Evolutionary conservation across 2,797 vertebrate species (phyloP).

Genomic region (Merluccius polli): DNA sequence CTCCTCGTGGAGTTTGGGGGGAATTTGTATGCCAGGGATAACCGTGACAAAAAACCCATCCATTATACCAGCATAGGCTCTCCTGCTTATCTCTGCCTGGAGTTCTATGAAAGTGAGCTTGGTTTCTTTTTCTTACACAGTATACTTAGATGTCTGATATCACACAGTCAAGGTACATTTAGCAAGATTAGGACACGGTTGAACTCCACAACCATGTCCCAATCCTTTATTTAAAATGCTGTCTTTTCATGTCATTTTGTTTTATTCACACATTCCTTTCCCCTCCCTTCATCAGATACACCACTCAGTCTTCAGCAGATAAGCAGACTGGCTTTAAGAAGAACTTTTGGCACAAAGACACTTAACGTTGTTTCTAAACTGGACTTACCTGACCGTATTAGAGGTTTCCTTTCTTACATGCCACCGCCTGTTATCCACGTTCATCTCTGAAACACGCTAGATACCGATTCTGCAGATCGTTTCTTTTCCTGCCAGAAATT

Average conservation of each 20-base stretch:
- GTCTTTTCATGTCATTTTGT: not conserved
- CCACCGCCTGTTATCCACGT: conserved; percentile 48
- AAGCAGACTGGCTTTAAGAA: conserved; percentile 80
- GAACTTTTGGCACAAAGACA: conserved; percentile 66
- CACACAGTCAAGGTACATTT: too few relatives aligned
- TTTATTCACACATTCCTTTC: conserved; percentile 15
- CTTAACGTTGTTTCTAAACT: conserved; percentile 73
- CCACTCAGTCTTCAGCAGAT: conserved; percentile 84
- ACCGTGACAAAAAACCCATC: conserved; percentile 82
- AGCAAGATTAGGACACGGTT: too few relatives aligned
- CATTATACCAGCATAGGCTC: conserved; percentile 80
- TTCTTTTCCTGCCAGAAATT: not conserved
- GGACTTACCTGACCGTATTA: conserved; percentile 76
- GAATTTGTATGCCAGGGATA: conserved; percentile 85
- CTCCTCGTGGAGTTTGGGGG: conserved; percentile 91
- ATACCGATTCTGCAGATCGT: not conserved
- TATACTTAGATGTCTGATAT: not conserved
- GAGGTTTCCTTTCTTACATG: conserved; percentile 78
- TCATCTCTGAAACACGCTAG: conserved; percentile 7
- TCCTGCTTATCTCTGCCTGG: conserved; percentile 75
- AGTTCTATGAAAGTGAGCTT: conserved; percentile 84
- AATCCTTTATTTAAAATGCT: not conserved
- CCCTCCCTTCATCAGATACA: conserved; percentile 62
- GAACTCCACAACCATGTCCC: not conserved
- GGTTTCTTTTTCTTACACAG: not conserved